These are phyloP conservation scores for Rissa tridactyla DNA, from an alignment of 2,113 vertebrate species.

Conservation along the genomic window DNA sequence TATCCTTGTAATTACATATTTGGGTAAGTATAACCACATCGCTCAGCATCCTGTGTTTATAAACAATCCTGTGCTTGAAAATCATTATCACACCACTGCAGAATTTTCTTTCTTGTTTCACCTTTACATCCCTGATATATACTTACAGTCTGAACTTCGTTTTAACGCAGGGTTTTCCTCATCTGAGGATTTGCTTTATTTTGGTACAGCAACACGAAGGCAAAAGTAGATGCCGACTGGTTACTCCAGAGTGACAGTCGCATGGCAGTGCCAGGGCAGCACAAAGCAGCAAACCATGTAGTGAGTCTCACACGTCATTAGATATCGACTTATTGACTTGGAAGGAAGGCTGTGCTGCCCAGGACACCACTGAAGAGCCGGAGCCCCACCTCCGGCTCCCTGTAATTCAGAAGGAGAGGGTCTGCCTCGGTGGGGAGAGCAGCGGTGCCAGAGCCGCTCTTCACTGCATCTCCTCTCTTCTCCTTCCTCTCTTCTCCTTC, in stretches of 20 bases:
- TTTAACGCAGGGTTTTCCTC: background rate
- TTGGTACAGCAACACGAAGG: background rate
- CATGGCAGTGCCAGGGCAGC: background rate
- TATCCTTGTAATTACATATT: background rate
- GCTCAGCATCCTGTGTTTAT: background rate
- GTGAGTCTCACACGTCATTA: background rate
- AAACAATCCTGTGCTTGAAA: background rate
- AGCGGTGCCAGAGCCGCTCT: background rate
- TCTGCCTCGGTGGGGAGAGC: background rate
- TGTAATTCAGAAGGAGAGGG: background rate
- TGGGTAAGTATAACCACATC: background rate
- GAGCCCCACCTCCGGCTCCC: background rate
- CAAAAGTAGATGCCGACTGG: background rate
- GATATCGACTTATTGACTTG: background rate
- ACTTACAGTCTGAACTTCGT: background rate
- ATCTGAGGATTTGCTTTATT: background rate
- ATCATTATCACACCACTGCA: background rate
- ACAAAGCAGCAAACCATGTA: background rate
- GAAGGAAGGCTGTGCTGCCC: background rate
- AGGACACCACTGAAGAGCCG: accelerated
- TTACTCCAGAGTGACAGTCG: accelerated
- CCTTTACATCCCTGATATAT: background rate
- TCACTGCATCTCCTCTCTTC: too few relatives aligned
- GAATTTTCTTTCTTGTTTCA: background rate
- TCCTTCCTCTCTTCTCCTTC: background rate